These are phyloP conservation scores for Caenorhabditis sp. DNA, from an alignment of 2,888 invertebrate genomes.

Conservation along the genomic window DNA sequence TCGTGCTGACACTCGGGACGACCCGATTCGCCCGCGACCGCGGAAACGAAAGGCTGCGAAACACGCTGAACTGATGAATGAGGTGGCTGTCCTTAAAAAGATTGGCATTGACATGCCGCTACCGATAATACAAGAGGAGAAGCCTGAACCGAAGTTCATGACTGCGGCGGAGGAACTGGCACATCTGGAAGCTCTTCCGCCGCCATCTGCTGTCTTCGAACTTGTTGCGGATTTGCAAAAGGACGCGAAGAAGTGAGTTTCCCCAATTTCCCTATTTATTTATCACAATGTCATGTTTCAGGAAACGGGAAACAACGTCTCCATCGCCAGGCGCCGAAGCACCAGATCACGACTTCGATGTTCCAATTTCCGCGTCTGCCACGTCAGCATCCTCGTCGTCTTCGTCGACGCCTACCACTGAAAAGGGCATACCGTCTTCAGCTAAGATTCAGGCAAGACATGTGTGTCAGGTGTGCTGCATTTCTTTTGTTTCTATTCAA, in stretches of 20 bases:
- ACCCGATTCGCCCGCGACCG: too few species aligned
- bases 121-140: too few species aligned
- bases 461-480: conserved; percentile 42
- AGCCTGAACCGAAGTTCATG: too few species aligned
- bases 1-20: too few species aligned
- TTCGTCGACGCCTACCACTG: neutral
- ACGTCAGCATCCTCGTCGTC: neutral
- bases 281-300: too few species aligned
- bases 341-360: neutral
- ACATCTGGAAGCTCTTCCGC: conserved; percentile 8
- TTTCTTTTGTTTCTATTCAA: too few species aligned
- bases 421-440: neutral
- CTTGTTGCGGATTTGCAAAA: neutral
- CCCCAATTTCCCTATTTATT: neutral
- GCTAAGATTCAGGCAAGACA: conserved; percentile 24
- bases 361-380: neutral
- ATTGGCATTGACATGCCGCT: too few species aligned
- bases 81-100: too few species aligned
- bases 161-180: too few species aligned
- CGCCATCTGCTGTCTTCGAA: conserved; percentile 2
- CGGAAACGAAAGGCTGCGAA: neutral
- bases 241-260: conserved; percentile 8
- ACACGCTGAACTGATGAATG: too few species aligned
- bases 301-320: neutral
- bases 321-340: conserved; percentile 9